Percentiles rank a stretch among this genome's conserved stretches.
phyloP scores from a whole-genome alignment of 2,888 invertebrate genomes.

The Nomada lathburiana region DNA sequence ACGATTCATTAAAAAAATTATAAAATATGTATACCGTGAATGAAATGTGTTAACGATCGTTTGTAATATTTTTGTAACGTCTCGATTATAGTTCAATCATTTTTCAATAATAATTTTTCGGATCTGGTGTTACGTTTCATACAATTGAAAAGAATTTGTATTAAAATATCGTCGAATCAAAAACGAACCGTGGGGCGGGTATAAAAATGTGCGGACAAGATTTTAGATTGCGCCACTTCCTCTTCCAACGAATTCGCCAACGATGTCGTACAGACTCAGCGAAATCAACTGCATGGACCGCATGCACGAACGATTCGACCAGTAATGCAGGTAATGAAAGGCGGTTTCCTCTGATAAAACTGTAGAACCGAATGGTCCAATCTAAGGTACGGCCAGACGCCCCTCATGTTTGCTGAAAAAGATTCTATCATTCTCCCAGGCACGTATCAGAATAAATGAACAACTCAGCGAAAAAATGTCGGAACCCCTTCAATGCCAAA shows the following conservation, averaged over 20 bases:
- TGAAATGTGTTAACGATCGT: conserved; percentile 1
- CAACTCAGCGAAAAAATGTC: neutral
- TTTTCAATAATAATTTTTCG: neutral
- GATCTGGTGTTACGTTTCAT: neutral
- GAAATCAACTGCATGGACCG: conserved; percentile 60
- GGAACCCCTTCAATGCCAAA: neutral
- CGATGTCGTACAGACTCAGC: conserved; percentile 66
- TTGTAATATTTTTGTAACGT: neutral
- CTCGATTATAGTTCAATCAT: neutral
- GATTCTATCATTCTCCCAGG: neutral
- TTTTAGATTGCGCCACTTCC: conserved; percentile 55
- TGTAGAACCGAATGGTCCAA: conserved; percentile 30
- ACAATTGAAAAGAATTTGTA: neutral
- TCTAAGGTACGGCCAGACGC: neutral
- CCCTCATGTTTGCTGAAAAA: conserved; percentile 18
- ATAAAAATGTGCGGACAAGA: conserved; percentile 13
- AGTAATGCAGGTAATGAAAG: conserved; percentile 66
- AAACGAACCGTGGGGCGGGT: too few species aligned
- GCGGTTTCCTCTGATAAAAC: conserved; percentile 39
- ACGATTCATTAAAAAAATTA: too few species aligned
- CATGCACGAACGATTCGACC: conserved; percentile 60
- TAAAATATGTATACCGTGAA: too few species aligned
- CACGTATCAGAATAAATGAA: neutral
- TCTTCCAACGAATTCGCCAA: conserved; percentile 57
- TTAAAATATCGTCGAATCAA: conserved; percentile 60